Evolutionary conservation across 2,113 vertebrate species (phyloP).

Genomic region (Leucoraja erinaceus): DNA sequence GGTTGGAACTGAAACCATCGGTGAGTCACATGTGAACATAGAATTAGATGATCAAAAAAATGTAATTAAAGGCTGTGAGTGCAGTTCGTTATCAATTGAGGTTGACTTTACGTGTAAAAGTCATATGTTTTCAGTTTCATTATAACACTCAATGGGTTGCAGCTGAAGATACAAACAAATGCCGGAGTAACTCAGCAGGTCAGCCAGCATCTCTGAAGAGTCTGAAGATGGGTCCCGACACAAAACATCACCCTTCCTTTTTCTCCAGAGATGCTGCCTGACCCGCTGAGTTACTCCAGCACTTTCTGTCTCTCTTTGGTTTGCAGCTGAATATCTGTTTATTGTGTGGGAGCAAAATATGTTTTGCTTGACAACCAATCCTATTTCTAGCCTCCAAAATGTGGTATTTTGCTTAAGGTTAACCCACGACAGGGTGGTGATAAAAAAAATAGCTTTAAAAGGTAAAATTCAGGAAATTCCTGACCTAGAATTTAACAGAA

Average conservation of each 20-base stretch:
- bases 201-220: too few relatives aligned
- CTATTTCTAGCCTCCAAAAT: neutral
- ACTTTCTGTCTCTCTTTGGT: too few relatives aligned
- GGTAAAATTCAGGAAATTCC: neutral
- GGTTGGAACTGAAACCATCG: too few relatives aligned
- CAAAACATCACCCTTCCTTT: too few relatives aligned
- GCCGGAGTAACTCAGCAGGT: too few relatives aligned
- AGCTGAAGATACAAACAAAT: neutral
- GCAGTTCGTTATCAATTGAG: neutral
- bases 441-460: neutral
- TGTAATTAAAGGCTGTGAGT: neutral
- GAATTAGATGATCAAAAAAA: too few relatives aligned
- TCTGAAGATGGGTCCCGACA: too few relatives aligned
- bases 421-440: neutral
- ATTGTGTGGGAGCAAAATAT: neutral
- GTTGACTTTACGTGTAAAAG: neutral
- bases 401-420: neutral
- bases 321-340: neutral
- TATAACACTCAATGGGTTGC: neutral
- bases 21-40: too few relatives aligned
- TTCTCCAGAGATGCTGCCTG: too few relatives aligned
- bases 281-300: too few relatives aligned
- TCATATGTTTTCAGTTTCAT: neutral
- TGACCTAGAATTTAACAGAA: neutral
- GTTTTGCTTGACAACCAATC: neutral